Conservation (phyloP, 1,140 invertebrate genomes). For the Bombus pascuorum region DNA sequence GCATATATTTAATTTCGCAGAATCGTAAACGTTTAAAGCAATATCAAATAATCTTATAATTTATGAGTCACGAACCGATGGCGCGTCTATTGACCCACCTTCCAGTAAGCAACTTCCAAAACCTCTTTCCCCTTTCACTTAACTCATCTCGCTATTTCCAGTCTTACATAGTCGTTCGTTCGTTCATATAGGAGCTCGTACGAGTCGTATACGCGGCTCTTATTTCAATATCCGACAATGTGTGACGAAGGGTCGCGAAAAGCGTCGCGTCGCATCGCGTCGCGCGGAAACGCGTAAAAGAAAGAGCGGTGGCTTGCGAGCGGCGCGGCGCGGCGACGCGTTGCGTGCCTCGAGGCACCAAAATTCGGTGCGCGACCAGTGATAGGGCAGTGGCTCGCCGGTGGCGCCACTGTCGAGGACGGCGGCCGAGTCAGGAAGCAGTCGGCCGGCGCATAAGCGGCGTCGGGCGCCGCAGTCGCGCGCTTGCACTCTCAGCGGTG, state of each 20-base stretch:
- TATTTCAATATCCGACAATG: neutral
- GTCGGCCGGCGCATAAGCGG: conserved; percentile 73
- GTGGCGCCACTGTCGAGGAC: conserved; percentile 62
- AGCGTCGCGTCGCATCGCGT: neutral
- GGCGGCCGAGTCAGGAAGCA: conserved; percentile 59
- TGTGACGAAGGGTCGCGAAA: neutral
- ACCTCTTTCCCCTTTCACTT: neutral
- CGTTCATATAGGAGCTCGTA: neutral
- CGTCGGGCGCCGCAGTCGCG: conserved; percentile 78
- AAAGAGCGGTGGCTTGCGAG: no score
- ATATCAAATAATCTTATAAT: no score
- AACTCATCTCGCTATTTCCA: no score
- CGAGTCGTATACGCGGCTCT: neutral
- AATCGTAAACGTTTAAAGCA: no score
- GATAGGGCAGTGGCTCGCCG: conserved; percentile 52
- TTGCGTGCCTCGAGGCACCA: neutral
- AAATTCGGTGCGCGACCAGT: conserved; percentile 16
- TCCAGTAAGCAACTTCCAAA: neutral
- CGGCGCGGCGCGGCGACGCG: no score
- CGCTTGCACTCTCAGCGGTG: conserved; percentile 81
- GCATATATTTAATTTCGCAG: no score
- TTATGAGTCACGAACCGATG: no score
- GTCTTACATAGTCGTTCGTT: neutral
- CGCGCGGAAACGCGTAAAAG: no score
- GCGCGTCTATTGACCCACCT: neutral